Base-by-base conservation (phyloP, 2,113 vertebrate species). In the Plotosus lineatus region DNA sequence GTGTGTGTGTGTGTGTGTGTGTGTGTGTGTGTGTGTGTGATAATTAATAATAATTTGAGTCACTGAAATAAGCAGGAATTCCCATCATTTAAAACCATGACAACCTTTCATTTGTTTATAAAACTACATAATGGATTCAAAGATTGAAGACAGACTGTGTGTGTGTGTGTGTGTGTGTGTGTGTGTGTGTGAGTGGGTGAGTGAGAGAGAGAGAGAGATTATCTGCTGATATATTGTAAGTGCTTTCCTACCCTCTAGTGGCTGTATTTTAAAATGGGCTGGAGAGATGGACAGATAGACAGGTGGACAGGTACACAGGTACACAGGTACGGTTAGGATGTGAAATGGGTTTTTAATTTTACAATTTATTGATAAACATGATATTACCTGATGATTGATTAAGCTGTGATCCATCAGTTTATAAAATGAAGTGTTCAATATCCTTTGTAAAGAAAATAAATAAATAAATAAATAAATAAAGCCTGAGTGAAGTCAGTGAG, bases 171-270 rank as follows among this genome's bases (percentile, higher is more conserved):
- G 38, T 26, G 65, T 38, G 36, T 23, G 33, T 23, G 31, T 3
- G 58, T 31, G 15, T 21, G 58, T 31, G 28, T 6, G 12, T 17
- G 9, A 65, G 31, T 12, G 31, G 15, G 31, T 15, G 31, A 31
- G 17, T 15, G 33, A 42, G 19, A 56, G 33, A 42, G 31, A 42
- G 23, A 26, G 50, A 58, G 23, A 75, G 21, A 56, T 23, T 6
- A 44, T 14, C 26, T 12, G 23, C 11, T 19, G 3, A 9, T 21
- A 53, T 60, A 14, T 60, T 14, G n/a, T n/a, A 74, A 60, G 66
- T n/a, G 0, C 42, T 82, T 55, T 15, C 73, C 23, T 77, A 80
- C 69, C 44, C 68, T 85, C 83, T 85, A 75, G 80, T 82, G 83
- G 74, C 26, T 1, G 10, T 19, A 55, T 71, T 17, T 14, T 71